A percentile compares a stretch with the other conserved stretches of the same genome.
phyloP scores from a whole-genome alignment of 2,113 vertebrate genomes.

The Plectropomus leopardus region DNA sequence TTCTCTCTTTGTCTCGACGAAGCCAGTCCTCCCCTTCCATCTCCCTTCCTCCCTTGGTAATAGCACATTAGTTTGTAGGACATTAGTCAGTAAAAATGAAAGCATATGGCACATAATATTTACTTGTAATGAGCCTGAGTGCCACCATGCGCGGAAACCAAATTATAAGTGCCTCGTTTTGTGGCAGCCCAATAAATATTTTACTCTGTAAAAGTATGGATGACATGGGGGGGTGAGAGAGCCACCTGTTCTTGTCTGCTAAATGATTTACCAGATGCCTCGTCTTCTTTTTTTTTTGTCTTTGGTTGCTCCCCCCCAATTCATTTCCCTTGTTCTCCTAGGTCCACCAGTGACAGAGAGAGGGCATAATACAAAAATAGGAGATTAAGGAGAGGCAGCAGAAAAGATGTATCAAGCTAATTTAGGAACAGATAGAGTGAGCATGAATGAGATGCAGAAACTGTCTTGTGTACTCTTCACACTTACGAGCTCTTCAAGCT shows the following conservation, averaged over 20 bases:
- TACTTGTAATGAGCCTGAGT: constrained; percentile 71
- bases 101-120: constrained; percentile 74
- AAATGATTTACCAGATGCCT: constrained; percentile 68
- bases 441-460: constrained; percentile 19
- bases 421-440: constrained; percentile 30
- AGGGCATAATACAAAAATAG: constrained; percentile 7
- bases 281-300: constrained; percentile 38
- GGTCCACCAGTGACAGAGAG: not conserved
- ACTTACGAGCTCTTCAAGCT: not conserved
- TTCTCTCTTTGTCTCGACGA: constrained; percentile 34
- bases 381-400: constrained; percentile 6
- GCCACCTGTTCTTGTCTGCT: constrained; percentile 72
- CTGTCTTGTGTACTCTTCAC: not conserved
- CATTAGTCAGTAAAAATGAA: constrained; percentile 67
- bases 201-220: constrained; percentile 63
- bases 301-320: not conserved
- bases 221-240: constrained; percentile 51
- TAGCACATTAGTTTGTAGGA: constrained; percentile 57
- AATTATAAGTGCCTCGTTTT: constrained; percentile 64
- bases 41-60: constrained; percentile 37
- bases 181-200: constrained; percentile 77
- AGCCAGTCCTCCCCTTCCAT: constrained; percentile 37
- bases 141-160: constrained; percentile 69
- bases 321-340: constrained; percentile 33
- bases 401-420: constrained; percentile 21